Base-by-base conservation (phyloP, 2,797 vertebrate genomes). In the Lepus oiostolus region DNA sequence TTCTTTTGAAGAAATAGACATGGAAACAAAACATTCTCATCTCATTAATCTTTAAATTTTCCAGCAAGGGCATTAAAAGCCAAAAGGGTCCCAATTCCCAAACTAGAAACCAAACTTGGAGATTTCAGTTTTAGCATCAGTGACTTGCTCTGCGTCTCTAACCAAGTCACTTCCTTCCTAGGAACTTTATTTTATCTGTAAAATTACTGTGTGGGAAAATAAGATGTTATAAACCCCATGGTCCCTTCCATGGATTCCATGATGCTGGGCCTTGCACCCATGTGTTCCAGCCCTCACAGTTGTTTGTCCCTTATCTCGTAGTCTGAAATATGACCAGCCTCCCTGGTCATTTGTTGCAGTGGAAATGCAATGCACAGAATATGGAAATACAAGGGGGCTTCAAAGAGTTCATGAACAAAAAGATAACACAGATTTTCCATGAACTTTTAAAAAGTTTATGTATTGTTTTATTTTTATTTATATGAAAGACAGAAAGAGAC, bases 1-100 rank as follows among this genome's bases (percentile, higher is more conserved):
- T 93, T 96, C 93, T 95, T 96, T 95, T 94, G 72, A 96, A 97
- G 96, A 94, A 92, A 30, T 77, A 96, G 90, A 94, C 94, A 24
- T 65, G 38, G 50, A 95, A 97, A 94, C 75, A 96, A 96, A 92
- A 94, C 85, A 93, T 76, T 96, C 54, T 65, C 77, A 84, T 79
- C 26, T 65, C 50, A 91, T 32, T 83, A 88, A 63, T 88, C 75
- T 88, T 85, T 72, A 76, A 76, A 89, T 67, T 97, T 95, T 76
- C 63, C 38, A 86, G 28, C 76, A 50, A 95, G 28, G 17, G 32
- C 11, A 85, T n/a, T 68, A n/a, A 52, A 82, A 71, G 67, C 83
- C 74, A 82, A 26, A 52, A 74, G 60, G 21, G 58, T 68, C 12
- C 13, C 67, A 79, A 10, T 79, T 72, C 35, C 68, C 83, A 54